Conservation (phyloP, 2,888 invertebrate species). For the Subacronicta megacephala region DNA sequence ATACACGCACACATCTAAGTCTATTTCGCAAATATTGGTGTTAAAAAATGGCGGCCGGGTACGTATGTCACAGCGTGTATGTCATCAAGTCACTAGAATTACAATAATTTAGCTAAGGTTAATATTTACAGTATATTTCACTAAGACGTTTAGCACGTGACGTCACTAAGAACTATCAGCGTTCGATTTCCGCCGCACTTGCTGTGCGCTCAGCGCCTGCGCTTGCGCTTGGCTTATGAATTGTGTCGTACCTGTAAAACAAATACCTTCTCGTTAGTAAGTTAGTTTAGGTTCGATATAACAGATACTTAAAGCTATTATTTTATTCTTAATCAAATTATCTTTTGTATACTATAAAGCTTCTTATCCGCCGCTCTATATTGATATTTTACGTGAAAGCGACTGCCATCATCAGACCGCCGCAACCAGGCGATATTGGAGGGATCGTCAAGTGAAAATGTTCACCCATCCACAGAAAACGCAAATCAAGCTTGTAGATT, state of each 20-base stretch:
- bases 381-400: too few species aligned
- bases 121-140: conserved; percentile 72
- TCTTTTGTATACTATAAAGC: too few species aligned
- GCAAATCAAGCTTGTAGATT: too few species aligned
- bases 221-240: conserved; percentile 83
- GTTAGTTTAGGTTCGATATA: too few species aligned
- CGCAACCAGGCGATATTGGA: too few species aligned
- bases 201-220: conserved; percentile 80
- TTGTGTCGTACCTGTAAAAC: conserved; percentile 81
- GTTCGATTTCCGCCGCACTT: conserved; percentile 87
- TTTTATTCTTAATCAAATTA: too few species aligned
- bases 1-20: conserved; percentile 47
- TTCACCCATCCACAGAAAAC: too few species aligned
- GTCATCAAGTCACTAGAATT: conserved; percentile 60
- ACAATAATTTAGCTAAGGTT: conserved; percentile 69
- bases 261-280: conserved; percentile 33
- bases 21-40: conserved; percentile 57
- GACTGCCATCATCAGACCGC: too few species aligned
- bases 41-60: conserved; percentile 58
- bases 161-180: conserved; percentile 85
- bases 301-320: too few species aligned
- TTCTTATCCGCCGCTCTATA: too few species aligned
- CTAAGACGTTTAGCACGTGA: conserved; percentile 54
- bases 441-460: too few species aligned
- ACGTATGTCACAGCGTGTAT: conserved; percentile 65